Base-by-base conservation (phyloP, 2,113 vertebrate species). In the Carassius gibelio region DNA sequence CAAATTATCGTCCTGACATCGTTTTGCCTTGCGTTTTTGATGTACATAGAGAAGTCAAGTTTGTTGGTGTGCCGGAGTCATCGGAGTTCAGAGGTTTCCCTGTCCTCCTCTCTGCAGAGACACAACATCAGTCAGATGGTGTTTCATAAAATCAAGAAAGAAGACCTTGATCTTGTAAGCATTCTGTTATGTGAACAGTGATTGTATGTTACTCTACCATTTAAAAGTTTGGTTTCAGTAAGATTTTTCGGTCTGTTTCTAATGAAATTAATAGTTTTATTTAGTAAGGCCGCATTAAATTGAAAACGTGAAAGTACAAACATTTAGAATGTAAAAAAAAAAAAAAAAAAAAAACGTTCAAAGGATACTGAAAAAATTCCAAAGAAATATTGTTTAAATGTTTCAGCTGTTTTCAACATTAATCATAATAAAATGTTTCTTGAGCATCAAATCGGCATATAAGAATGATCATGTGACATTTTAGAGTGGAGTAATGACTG, bases 41-140 rank as follows among this genome's bases (percentile, higher is more conserved):
- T 36, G 21, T 38, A 26, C 72, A 64, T 82, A 99, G 97, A 99
- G 90, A 99, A 98, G 92, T 98, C 97, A 76, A 99, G 97, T 92
- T 95, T 99, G 85, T 91, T 99, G 21, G 95, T 99, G 86, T 97
- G 96, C 84, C 96, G 98, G 91, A 97, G 95, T 83, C 97, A 95
- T 89, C 95, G 95, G n/a, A 88, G 93, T 50, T 94, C 94, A 85
- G 97, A 98, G 10, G 91, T 96, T 45, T 92, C 94, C 34, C 91
- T 91, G 5, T 96, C 97, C 45, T 96, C 96, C 23, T 94, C 94
- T 0, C 91, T 97, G 23, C 96, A 96, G 81, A 97, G 96, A 75
- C 96, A 96, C 89, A 97, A 96, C 90, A 94, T 98, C 92, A 97
- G 95, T 91, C 98, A 99, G 90, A 99, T 99, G 98, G 96, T 99